Base-by-base conservation (phyloP, 2,797 vertebrate species). In the Sparidentex hasta region DNA sequence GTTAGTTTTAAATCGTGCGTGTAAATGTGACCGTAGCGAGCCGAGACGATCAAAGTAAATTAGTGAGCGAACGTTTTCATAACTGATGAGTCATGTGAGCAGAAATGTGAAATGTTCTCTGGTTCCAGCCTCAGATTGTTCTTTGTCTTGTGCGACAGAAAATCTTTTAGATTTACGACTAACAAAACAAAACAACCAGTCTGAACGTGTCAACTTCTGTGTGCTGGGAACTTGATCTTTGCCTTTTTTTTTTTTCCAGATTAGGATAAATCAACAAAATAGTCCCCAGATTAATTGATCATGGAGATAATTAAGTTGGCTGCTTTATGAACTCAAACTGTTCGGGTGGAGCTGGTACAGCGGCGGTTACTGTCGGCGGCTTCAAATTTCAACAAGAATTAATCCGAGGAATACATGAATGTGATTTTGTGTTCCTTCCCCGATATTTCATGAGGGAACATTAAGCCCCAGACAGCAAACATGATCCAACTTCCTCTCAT, bases 391-490 rank as follows among this genome's bases (percentile, higher is more conserved):
- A 90, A 92, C 88, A 90, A 92, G 80, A 87, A 84, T 87, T 84
- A 83, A 56, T 86, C 88, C 87, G 90, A 90, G 75, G 84, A 82
- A 80, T 67, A 82, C 85, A 88, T 80, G 71, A 74, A 83, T 78
- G 76, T 75, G 81, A 89, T 89, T 92, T 88, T 84, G 74, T 88
- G 78, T 84, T 88, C 71, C 61, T 84, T 76, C 74, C 78, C 75
- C 83, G 80, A 73, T 78, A 85, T 89, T 90, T 94, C 87, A 71
- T 67, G 73, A 65, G 81, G 84, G 86, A 92, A 90, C 82, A 88
- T 85, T 85, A 90, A 86, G 44, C 74, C 78, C 80, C 83, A 88
- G 87, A 90, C 88, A 78, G 85, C 79, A 88, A 89, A 90, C 89
- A 90, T 33, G 29, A 33, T 89, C 84, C 80, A 87, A 69, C 87